Conservation (phyloP, 2,888 invertebrate genomes). For the Euspilapteryx auroguttella region DNA sequence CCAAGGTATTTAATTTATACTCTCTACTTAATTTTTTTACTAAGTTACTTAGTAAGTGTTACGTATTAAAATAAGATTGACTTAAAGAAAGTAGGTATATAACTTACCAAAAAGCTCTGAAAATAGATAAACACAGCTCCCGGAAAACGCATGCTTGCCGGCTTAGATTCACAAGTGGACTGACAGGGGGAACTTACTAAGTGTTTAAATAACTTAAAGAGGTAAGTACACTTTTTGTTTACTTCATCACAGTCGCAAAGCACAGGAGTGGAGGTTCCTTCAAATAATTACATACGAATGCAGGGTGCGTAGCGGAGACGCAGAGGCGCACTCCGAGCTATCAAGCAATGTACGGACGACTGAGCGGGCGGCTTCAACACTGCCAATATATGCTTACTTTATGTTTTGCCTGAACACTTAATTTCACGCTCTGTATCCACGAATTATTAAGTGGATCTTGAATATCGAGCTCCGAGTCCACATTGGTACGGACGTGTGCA, state of each 20-base stretch:
- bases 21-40: too few species aligned
- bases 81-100: too few species aligned
- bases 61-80: conserved; percentile 12
- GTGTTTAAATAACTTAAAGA: too few species aligned
- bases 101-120: conserved; percentile 54
- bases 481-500: too few species aligned
- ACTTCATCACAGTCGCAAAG: conserved; percentile 55
- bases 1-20: too few species aligned
- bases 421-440: conserved; percentile 55
- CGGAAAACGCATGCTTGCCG: conserved; percentile 42
- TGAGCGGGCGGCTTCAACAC: conserved; percentile 24
- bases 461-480: neutral
- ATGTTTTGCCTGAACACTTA: conserved; percentile 43
- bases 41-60: too few species aligned
- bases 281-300: too few species aligned
- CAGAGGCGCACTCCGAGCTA: too few species aligned
- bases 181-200: conserved; percentile 27
- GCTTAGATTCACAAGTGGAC: conserved; percentile 31
- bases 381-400: conserved; percentile 52
- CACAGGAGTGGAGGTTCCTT: too few species aligned
- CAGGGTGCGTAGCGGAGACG: too few species aligned
- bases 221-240: conserved; percentile 53
- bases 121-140: conserved; percentile 46
- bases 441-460: conserved; percentile 29
- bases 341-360: too few species aligned